A percentile compares a stretch with the other conserved stretches of the same genome.
These are phyloP conservation scores for Cepaea nemoralis DNA, from an alignment of 1,140 invertebrate genomes.

Conservation along the genomic window DNA sequence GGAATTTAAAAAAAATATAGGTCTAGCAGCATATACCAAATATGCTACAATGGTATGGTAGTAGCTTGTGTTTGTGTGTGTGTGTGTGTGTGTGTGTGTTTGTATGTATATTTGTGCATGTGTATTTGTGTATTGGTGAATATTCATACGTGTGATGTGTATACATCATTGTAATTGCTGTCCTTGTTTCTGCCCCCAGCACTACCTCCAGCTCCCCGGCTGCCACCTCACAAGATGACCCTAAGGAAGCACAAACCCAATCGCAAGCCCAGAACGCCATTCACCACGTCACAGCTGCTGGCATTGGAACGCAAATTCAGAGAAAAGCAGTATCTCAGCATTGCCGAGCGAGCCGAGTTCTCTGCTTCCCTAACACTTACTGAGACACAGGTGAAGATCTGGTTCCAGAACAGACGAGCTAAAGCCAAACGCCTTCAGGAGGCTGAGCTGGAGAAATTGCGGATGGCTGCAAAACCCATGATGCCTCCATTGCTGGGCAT, in stretches of 20 bases:
- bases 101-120: too few species aligned
- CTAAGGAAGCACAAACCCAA: slow-evolving; percentile 95
- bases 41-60: too few species aligned
- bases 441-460: slow-evolving; percentile 79
- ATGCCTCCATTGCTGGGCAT: slow-evolving; percentile 69
- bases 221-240: slow-evolving; percentile 83
- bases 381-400: slow-evolving; percentile 93
- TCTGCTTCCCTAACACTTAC: slow-evolving; percentile 92
- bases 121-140: too few species aligned
- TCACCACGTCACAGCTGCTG: slow-evolving; percentile 94
- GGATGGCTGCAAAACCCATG: slow-evolving; percentile 76
- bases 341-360: slow-evolving; percentile 96
- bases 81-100: too few species aligned
- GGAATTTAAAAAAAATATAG: too few species aligned
- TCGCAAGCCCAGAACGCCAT: slow-evolving; percentile 95
- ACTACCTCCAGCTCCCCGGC: slow-evolving; percentile 40
- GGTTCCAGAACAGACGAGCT: slow-evolving; percentile 96
- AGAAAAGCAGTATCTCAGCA: slow-evolving; percentile 94
- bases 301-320: slow-evolving; percentile 96
- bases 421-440: slow-evolving; percentile 95
- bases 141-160: too few species aligned
- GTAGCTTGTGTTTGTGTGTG: too few species aligned
- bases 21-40: too few species aligned
- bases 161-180: not conserved
- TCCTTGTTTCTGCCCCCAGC: slow-evolving; percentile 17